Percentiles rank a stretch among this genome's conserved stretches.
Conservation (phyloP, 2,113 vertebrate genomes). For the Sialia sialis region DNA sequence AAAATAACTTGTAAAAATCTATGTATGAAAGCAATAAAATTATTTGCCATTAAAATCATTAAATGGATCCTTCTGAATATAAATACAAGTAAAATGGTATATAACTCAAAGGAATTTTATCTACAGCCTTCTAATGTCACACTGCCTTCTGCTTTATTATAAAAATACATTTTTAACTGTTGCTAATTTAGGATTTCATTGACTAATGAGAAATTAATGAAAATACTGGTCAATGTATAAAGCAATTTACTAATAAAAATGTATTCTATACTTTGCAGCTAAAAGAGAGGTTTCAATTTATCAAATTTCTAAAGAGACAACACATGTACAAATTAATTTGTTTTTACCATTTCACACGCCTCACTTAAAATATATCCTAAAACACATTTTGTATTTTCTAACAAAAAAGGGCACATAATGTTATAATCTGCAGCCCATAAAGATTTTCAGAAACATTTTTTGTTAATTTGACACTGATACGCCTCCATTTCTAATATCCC, state of each 20-base stretch:
- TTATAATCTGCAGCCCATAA: slow-evolving; percentile 73
- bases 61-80: background rate
- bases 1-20: background rate
- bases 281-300: slow-evolving; percentile 50
- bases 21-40: background rate
- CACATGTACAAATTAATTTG: slow-evolving; percentile 21
- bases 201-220: slow-evolving; percentile 25
- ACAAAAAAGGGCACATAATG: slow-evolving; percentile 68
- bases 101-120: slow-evolving; percentile 4
- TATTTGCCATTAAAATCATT: slow-evolving; percentile 38
- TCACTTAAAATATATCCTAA: slow-evolving; percentile 64
- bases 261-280: background rate
- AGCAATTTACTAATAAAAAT: slow-evolving; percentile 49
- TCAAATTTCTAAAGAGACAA: slow-evolving; percentile 57
- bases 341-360: slow-evolving; percentile 29
- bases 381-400: slow-evolving; percentile 56
- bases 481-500: slow-evolving; percentile 98
- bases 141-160: background rate
- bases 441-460: slow-evolving; percentile 78
- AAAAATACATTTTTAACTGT: background rate
- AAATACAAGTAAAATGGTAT: background rate
- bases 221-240: slow-evolving; percentile 1
- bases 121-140: slow-evolving; percentile 2
- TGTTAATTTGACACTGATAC: slow-evolving; percentile 99
- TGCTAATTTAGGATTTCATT: background rate